A percentile compares a stretch with the other conserved stretches of the same genome.
Conservation (phyloP, 2,888 invertebrate genomes). For the Lamproptera curius region DNA sequence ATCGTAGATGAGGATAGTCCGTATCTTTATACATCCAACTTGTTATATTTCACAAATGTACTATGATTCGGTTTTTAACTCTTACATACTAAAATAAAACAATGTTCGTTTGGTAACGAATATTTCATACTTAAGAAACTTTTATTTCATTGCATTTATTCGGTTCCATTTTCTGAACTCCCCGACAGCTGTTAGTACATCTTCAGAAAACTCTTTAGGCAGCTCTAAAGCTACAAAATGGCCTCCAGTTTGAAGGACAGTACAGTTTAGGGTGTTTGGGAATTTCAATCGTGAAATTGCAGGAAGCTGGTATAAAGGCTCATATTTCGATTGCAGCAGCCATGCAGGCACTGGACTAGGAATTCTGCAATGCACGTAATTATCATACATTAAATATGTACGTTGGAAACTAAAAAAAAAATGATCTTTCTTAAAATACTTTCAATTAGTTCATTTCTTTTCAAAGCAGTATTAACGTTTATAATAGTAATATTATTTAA, state of each 20-base stretch:
- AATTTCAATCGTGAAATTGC: constrained; percentile 76
- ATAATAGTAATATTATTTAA: too few species aligned
- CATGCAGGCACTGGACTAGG: constrained; percentile 82
- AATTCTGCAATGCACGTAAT: constrained; percentile 72
- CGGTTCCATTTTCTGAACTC: constrained; percentile 38
- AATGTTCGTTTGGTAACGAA: too few species aligned
- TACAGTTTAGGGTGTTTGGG: constrained; percentile 80
- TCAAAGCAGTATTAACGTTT: too few species aligned
- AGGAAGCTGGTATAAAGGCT: constrained; percentile 79
- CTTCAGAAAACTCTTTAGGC: constrained; percentile 82
- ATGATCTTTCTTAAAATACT: too few species aligned
- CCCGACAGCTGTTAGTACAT: constrained; percentile 66
- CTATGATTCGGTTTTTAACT: too few species aligned
- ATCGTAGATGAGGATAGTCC: too few species aligned
- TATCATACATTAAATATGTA: constrained; percentile 29
- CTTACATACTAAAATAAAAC: too few species aligned
- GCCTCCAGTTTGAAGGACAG: constrained; percentile 82
- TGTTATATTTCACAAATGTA: too few species aligned
- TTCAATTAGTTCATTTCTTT: too few species aligned
- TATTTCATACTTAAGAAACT: too few species aligned
- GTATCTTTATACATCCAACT: too few species aligned
- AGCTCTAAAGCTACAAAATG: constrained; percentile 91
- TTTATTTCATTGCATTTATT: constrained; percentile 17
- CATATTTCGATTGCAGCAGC: constrained; percentile 83
- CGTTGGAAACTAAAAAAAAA: constrained; percentile 73